A percentile compares a stretch with the other conserved stretches of the same genome.
These are phyloP conservation scores for Panulirus ornatus DNA, from an alignment of 1,140 invertebrate genomes.

Conservation along the genomic window DNA sequence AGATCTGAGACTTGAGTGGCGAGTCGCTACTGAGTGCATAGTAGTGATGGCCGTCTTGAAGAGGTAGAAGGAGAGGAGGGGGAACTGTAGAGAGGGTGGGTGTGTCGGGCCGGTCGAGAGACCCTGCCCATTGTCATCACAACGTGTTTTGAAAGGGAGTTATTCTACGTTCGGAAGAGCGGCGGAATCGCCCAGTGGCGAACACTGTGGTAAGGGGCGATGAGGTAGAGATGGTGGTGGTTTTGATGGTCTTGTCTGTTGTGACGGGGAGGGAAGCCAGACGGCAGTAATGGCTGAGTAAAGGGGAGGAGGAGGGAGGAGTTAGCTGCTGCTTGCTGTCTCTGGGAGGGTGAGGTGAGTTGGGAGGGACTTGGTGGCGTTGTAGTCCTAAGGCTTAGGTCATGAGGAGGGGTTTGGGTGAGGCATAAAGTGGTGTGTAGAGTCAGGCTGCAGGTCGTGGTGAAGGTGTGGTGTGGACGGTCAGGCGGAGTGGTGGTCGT, in stretches of 20 bases:
- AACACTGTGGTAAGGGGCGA: no score
- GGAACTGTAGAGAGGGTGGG: not conserved
- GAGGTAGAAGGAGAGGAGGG: not conserved
- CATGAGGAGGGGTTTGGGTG: no score
- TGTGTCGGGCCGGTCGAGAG: not conserved
- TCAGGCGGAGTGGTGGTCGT: not conserved
- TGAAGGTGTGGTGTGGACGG: not conserved
- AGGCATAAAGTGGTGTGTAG: no score
- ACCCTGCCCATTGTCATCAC: not conserved
- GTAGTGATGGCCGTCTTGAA: not conserved
- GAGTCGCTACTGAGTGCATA: not conserved
- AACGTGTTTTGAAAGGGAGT: not conserved
- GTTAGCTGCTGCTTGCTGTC: no score
- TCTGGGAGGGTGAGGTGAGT: no score
- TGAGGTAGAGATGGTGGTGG: no score
- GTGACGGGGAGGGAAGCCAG: no score
- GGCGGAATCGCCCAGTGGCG: no score
- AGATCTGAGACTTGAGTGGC: no score
- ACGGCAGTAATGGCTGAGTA: not conserved
- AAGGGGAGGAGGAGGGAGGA: not conserved
- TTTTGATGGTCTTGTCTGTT: no score
- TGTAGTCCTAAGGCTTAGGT: no score
- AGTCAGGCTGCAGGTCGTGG: not conserved
- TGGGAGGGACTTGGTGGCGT: no score
- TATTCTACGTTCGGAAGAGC: not conserved